These are phyloP conservation scores for Lordiphosa fenestrarum DNA, from an alignment of 2,888 invertebrate species.

Conservation along the genomic window DNA sequence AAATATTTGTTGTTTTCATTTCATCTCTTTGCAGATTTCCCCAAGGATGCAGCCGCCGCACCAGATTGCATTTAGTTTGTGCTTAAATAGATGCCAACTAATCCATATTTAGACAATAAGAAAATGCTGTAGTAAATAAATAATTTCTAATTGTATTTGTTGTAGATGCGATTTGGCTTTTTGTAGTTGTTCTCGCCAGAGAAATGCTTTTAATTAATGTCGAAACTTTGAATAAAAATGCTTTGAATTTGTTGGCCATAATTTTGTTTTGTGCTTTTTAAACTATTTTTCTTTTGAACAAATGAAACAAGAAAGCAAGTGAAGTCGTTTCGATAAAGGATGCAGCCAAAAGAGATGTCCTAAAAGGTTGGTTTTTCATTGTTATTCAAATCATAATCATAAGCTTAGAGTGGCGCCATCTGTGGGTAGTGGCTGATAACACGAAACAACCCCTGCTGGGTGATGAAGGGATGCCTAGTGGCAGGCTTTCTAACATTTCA, in stretches of 20 bases:
- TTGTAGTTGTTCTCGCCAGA: slow-evolving; percentile 32
- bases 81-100: slow-evolving; percentile 59
- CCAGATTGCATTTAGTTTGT: slow-evolving; percentile 28
- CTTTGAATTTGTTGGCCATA: slow-evolving; percentile 32
- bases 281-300: slow-evolving; percentile 12
- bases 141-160: slow-evolving; percentile 25
- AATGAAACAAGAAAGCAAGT: background rate
- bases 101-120: slow-evolving; percentile 47
- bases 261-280: slow-evolving; percentile 33
- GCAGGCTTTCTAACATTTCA: slow-evolving; percentile 68
- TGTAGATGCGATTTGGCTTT: slow-evolving; percentile 41
- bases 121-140: slow-evolving; percentile 41
- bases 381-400: background rate
- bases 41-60: slow-evolving; percentile 15
- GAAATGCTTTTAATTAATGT: slow-evolving; percentile 28
- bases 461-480: slow-evolving; percentile 11
- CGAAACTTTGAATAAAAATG: slow-evolving; percentile 40
- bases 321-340: background rate
- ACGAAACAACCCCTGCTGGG: slow-evolving; percentile 25
- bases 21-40: slow-evolving; percentile 44
- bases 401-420: slow-evolving; percentile 48
- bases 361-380: slow-evolving; percentile 25
- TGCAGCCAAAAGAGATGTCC: background rate
- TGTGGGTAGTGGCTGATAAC: slow-evolving; percentile 37
- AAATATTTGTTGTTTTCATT: slow-evolving; percentile 11